Conservation (phyloP, 2,113 vertebrate genomes). For the Caranx ignobilis region DNA sequence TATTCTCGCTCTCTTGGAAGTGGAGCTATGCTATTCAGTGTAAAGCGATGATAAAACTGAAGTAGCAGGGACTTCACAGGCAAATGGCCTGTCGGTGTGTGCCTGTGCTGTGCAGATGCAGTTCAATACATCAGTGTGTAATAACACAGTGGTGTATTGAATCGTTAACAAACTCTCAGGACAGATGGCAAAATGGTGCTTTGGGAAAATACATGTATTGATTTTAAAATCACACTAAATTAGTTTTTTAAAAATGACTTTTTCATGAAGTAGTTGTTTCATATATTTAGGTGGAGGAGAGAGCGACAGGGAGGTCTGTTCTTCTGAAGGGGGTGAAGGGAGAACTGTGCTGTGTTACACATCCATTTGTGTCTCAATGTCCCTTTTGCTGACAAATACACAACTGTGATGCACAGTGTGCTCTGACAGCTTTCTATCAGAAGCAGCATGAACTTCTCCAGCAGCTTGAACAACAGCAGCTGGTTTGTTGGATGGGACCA, state of each 20-base stretch:
- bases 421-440: too few species aligned
- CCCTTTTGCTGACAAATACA: too few species aligned
- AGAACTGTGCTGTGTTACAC: not conserved
- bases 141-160: not conserved
- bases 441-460: too few species aligned
- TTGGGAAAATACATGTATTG: slow-evolving; percentile 23
- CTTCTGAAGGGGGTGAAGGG: not conserved
- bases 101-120: not conserved
- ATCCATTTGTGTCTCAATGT: not conserved
- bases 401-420: too few species aligned
- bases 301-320: not conserved
- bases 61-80: not conserved
- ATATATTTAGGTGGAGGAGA: not conserved
- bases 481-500: too few species aligned
- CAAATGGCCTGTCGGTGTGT: not conserved
- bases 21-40: not conserved
- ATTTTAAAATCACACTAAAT: slow-evolving; percentile 38
- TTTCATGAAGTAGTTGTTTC: not conserved
- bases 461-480: too few species aligned
- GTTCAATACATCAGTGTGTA: not conserved
- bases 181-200: slow-evolving; percentile 15
- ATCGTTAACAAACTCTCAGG: not conserved
- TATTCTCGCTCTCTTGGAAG: slow-evolving; percentile 8
- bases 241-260: slow-evolving; percentile 15
- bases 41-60: not conserved